Base-by-base conservation (phyloP, 1,140 invertebrate genomes). In the Drosophila nigromelanica region DNA sequence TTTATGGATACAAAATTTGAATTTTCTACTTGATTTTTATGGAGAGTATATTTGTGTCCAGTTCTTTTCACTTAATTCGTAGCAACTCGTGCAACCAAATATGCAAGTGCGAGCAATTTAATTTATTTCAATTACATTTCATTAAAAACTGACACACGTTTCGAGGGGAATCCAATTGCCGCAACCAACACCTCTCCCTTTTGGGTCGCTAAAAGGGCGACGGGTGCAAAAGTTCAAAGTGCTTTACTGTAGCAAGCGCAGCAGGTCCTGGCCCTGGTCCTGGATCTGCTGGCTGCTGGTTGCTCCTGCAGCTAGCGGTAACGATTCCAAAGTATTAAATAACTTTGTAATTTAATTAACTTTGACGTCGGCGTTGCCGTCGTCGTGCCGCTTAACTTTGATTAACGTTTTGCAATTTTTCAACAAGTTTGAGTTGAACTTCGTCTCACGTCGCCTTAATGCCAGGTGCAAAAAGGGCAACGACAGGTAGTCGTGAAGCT, bases 271-370 rank as follows among this genome's bases (percentile, higher is more conserved):
- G 7, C 2, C 18, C 11, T 24, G 11, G 30, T 62, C 40, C 45
- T 77, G 66, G 60, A 33, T 33, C 18, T 47, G n/a, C 48, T 42
- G 39, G 30, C 39, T 55, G 74, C 66, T 71, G 37, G 27, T 45
- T 70, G 58, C 39, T 47, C 39, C 35, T 56, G 69, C 18, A 69
- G 70, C 55, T 55, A 73, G 74, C 80, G 69, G 73, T 61, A 76
- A 70, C 77, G 70, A 78, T 87, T 80, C 76, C 70, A 89, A 80
- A 83, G 83, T 89, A 89, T 89, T 89, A 89, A 89, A 89, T 89
- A 89, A 89, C 83, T 87, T 87, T 89, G 83, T 89, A 89, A 89
- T 89, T 89, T 89, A 89, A 89, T 89, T 89, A 87, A 89, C 85
- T 89, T 89, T 89, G 83, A 89, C 79, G 83, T 77, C 73, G 73